Evolutionary conservation across 2,888 invertebrate species (phyloP).

Genomic region (Agriopis aurantiaria): DNA sequence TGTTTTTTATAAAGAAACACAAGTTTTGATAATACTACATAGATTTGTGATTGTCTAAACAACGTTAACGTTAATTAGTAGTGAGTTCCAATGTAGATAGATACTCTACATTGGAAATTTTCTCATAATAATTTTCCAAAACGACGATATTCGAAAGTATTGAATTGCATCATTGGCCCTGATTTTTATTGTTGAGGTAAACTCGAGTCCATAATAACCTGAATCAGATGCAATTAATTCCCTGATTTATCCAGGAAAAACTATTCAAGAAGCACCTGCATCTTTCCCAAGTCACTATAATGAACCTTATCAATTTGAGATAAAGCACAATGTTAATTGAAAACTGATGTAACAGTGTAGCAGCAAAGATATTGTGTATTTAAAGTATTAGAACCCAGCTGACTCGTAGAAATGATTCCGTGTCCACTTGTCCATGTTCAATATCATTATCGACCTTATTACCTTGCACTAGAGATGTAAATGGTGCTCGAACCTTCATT

Average conservation of each 20-base stretch:
- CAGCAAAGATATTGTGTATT: slow-evolving; percentile 21
- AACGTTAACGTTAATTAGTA: too few relatives aligned
- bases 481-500: slow-evolving; percentile 4
- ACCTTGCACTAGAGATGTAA: slow-evolving; percentile 13
- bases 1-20: too few relatives aligned
- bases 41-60: too few relatives aligned
- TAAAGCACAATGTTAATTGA: background rate
- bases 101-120: background rate
- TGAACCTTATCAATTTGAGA: background rate
- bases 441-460: slow-evolving; percentile 10
- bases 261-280: slow-evolving; percentile 18
- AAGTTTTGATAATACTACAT: too few relatives aligned
- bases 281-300: background rate
- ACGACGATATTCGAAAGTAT: background rate
- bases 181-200: background rate
- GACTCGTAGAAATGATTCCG: slow-evolving; percentile 12
- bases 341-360: slow-evolving; percentile 1
- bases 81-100: too few relatives aligned
- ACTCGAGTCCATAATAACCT: background rate
- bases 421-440: slow-evolving; percentile 4
- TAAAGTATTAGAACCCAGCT: slow-evolving; percentile 16
- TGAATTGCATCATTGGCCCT: background rate
- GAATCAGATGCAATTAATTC: slow-evolving; percentile 17
- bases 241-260: slow-evolving; percentile 24
- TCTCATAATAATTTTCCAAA: background rate